Base-by-base conservation (phyloP, 2,797 vertebrate genomes). In the Eupleurogrammus muticus region DNA sequence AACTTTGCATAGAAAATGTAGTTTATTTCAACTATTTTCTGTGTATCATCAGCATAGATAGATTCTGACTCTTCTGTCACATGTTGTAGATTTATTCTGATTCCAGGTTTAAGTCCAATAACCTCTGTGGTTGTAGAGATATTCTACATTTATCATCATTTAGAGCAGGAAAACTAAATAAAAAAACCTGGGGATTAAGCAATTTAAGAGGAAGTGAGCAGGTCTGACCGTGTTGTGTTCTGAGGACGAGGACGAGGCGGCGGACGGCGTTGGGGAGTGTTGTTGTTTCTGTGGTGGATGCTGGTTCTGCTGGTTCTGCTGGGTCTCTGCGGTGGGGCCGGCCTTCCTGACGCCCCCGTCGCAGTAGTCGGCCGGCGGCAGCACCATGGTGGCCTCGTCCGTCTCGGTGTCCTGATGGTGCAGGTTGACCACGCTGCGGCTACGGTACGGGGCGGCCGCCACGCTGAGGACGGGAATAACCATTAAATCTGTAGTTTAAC, bases 371-470 rank as follows among this genome's bases (percentile, higher is more conserved):
- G 96, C 94, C 0, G 96, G 95, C 0, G 98, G 98, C 40, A 99
- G 95, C 63, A 95, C 90, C 79, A 98, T 94, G 0, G 87, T 92
- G 1, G 89, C 91, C 70, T 93, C 92, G 19, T 94, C 92, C 0
- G 95, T 96, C 66, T 98, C 96, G 0, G 94, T 82, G 85, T 95
- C 92, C 81, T 92, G 92, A 67, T 94, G 93, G 81, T 90, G 88
- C n/a, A 99, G 92, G 85, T 98, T 96, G 78, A 95, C 94, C 3
- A 97, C 96, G 14, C 97, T 99, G 10, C 95, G 81, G 23, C 97
- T 98, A 81, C 97, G 95, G 51, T 94, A 79, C 0, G 96, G 96
- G 0, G 87, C 71, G 0, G 63, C 83, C 0, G 94, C 77, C 72
- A 95, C 95, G 28, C 93, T 94, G 48, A 28, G 6, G 28, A 6